Conservation (phyloP, 2,797 vertebrate genomes). For the Chloroceryle inda region DNA sequence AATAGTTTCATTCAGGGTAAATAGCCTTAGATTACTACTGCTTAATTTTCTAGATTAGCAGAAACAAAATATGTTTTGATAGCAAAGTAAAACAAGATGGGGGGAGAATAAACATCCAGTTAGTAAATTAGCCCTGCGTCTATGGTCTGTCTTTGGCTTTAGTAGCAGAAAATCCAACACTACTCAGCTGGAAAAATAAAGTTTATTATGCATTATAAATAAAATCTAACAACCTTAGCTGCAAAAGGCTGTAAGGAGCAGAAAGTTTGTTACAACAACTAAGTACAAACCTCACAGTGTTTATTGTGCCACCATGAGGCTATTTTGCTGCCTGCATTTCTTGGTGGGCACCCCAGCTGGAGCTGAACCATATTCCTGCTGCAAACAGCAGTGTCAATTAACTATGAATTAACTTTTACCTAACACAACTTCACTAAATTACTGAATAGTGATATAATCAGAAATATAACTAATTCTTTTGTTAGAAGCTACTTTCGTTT, state of each 20-base stretch:
- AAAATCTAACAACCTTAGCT: background rate
- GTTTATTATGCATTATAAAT: conserved; percentile 20
- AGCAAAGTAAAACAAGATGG: conserved; percentile 53
- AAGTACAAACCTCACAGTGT: background rate
- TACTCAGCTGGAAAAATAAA: conserved; percentile 26
- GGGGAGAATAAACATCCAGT: conserved; percentile 27
- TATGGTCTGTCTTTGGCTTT: background rate
- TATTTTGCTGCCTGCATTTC: accelerated
- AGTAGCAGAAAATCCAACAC: conserved; percentile 20
- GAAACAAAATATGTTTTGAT: conserved; percentile 67
- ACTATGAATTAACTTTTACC: background rate
- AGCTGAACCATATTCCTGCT: background rate
- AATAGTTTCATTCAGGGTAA: conserved; percentile 66
- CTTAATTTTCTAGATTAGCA: conserved; percentile 62
- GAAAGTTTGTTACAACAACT: accelerated
- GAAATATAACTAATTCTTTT: background rate
- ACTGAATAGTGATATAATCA: background rate
- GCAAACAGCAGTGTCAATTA: background rate
- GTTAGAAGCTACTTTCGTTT: background rate
- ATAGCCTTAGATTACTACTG: conserved; percentile 19
- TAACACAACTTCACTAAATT: background rate
- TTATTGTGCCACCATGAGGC: background rate
- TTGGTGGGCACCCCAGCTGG: accelerated
- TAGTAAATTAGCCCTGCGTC: background rate
- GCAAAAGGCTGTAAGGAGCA: background rate